A percentile compares a stretch with the other conserved stretches of the same genome.
These are phyloP conservation scores for Arion vulgaris DNA, from an alignment of 1,140 invertebrate genomes.

Conservation along the genomic window DNA sequence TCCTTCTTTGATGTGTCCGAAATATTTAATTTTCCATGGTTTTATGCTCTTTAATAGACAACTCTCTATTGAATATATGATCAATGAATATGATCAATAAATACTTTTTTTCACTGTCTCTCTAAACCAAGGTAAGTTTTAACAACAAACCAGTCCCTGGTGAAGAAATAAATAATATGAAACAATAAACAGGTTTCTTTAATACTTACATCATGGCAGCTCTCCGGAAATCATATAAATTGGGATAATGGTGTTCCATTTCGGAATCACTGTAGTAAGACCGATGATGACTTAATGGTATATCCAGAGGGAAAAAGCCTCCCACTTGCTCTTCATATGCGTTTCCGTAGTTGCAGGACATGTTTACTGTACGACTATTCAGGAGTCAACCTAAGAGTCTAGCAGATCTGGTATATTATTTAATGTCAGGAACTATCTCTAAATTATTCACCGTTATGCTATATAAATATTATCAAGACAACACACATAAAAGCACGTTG, in stretches of 20 bases:
- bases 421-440: not conserved
- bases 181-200: too few relatives aligned
- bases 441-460: not conserved
- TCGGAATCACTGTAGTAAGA: conserved; percentile 7
- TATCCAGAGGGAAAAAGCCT: not conserved
- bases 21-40: too few relatives aligned
- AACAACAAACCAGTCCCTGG: too few relatives aligned
- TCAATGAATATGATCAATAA: too few relatives aligned
- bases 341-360: not conserved
- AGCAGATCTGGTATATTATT: not conserved
- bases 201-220: conserved; percentile 24
- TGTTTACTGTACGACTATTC: not conserved
- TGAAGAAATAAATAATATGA: too few relatives aligned
- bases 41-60: too few relatives aligned
- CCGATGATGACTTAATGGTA: not conserved
- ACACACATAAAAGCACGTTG: too few relatives aligned
- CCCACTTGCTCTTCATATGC: not conserved
- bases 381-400: not conserved
- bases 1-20: too few relatives aligned
- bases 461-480: not conserved
- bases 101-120: too few relatives aligned
- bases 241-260: conserved; percentile 27
- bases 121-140: too few relatives aligned
- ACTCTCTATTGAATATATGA: too few relatives aligned
- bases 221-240: conserved; percentile 18